A percentile compares a stretch with the other conserved stretches of the same genome.
These are phyloP conservation scores for Bombus pyrosoma DNA, from an alignment of 1,140 invertebrate genomes.

Conservation along the genomic window DNA sequence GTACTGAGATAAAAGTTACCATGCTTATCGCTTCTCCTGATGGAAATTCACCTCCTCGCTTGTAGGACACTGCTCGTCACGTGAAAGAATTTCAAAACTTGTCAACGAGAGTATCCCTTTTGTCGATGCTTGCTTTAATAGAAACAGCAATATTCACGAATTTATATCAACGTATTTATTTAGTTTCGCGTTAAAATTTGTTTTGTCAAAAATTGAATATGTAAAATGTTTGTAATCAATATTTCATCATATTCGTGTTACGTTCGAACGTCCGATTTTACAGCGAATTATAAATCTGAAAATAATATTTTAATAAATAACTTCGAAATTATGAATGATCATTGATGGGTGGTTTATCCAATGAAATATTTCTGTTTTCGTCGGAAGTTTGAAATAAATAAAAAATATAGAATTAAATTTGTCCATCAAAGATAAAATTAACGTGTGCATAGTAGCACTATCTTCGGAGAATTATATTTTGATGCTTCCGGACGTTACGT, in stretches of 20 bases:
- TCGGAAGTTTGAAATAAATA: no score
- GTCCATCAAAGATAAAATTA: background rate
- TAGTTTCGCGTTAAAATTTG: background rate
- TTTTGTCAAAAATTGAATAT: background rate
- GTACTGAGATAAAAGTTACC: conserved; percentile 53
- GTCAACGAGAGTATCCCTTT: background rate
- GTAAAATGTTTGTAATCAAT: background rate
- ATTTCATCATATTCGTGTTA: background rate
- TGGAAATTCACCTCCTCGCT: conserved; percentile 47
- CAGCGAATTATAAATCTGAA: background rate
- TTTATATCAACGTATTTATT: background rate
- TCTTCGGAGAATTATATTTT: background rate
- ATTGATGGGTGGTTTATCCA: no score
- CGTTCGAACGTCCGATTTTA: background rate
- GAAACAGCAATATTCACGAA: background rate
- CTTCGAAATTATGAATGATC: background rate
- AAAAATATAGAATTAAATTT: no score
- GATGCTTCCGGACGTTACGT: background rate
- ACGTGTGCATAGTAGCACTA: background rate
- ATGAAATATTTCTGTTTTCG: no score
- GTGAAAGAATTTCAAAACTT: conserved; percentile 45
- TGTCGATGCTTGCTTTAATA: background rate
- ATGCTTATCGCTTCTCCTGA: conserved; percentile 54
- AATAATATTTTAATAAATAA: background rate
- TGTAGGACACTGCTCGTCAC: background rate